Evolutionary conservation across 2,797 vertebrate genomes (phyloP), one percentile per base, ranked within the genome.

Genomic region (Gymnodraco acuticeps): DNA sequence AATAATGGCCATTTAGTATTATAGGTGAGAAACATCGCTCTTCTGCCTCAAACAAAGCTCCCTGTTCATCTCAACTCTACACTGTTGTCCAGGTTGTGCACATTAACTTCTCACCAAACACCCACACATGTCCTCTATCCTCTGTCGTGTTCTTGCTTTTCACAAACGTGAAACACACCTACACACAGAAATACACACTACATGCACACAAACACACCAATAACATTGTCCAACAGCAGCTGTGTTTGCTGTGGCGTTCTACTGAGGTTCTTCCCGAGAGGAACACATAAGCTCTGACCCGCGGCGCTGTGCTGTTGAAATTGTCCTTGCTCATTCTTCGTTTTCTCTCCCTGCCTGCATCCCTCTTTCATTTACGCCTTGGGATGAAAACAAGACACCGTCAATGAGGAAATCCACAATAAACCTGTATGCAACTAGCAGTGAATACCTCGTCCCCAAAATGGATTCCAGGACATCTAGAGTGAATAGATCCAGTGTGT

Each of bases 251-350:
- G 80, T 73, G 88, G 60, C 84, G 88, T 91, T 77, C 62, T 69
- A 43, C 82, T 87, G 86, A 6, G 81, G 73, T 82, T 89, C 82
- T 68, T 80, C 90, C 86, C 86, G 14, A 7, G 69, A 81, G 90
- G 77, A 91, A 73, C 80, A 71, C 78, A 82, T 80, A 80, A 91
- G 87, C 86, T 88, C 83, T 90, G 91, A 93, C 92, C 87, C 77
- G 69, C 69, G 73, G 85, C 54, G 41, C 70, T 78, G 65, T 59
- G 80, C 81, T 87, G 80, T 83, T 91, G 78, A 89, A 88, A 89
- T 82, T 67, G 86, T 81, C 89, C 87, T 76, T 56, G 83, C 82
- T 87, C 64, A 50, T 78, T 77, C 86, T 68, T 87, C 38, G 6
- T 65, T 38, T 63, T 56, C 70, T 64, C 66, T 75, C 50, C 17